Base-by-base conservation (phyloP, 1,140 invertebrate species). In the Drosophila asahinai region DNA sequence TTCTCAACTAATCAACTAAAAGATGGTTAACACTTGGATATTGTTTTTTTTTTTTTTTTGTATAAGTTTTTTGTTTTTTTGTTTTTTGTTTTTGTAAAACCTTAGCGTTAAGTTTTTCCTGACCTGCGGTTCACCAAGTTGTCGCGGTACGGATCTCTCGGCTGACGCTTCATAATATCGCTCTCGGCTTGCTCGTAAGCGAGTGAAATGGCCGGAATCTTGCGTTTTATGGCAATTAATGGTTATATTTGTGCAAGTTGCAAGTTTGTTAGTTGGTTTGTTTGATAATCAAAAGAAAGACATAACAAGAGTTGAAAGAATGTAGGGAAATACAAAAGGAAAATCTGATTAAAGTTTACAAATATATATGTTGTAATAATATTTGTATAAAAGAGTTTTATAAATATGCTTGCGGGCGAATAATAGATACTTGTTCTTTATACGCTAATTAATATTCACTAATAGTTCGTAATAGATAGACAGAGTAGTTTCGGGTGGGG, bases 81-180 rank as follows among this genome's bases (percentile, higher is more conserved):
- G 76, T 64, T 83, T 54, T 57, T 54, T 62, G 42, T 61, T 80
- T 63, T n/a, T 48, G 64, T 71, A 59, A 70, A 81, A 68, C 80
- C 78, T 87, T 87, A 89, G 64, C 59, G 51, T 89, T 83, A 78
- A 67, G 67, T 83, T 84, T 91, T 47, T 92, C 90, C 90, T 92
- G 90, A 98, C 97, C 98, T 98, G 96, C 99, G 97, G 95, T 99
- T 99, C 91, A 99, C 98, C 93, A 99, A 96, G 95, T 98, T 98
- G 95, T 99, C 98, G 93, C 95, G 96, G 94, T 96, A 95, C 93
- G 98, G 97, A 94, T 99, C 98, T 96, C 99, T 96, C 94, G 99
- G 99, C 94, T 97, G 97, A 94, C 99, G 96, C 96, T 99, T 99
- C 99, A 99, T 99, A 95, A 99, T 99, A 96, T 99, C 99, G 94